These are phyloP conservation scores for Conomelus anceps DNA, from an alignment of 2,888 invertebrate species.

Conservation along the genomic window DNA sequence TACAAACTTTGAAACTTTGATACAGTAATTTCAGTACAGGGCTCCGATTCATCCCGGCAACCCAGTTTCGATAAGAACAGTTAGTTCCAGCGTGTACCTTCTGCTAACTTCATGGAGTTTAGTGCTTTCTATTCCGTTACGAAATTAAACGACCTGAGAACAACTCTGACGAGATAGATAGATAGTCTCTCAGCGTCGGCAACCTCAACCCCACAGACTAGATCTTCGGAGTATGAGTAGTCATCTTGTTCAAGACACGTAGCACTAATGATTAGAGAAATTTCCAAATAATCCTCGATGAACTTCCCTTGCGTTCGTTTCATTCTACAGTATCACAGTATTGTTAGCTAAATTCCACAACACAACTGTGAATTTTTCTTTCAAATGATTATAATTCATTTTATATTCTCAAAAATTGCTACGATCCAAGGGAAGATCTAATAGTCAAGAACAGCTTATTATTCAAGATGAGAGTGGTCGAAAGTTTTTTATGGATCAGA, in stretches of 20 bases:
- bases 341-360: too few species aligned
- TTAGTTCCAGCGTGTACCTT: background rate
- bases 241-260: background rate
- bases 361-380: too few species aligned
- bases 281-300: background rate
- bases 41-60: background rate
- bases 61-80: background rate
- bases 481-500: too few species aligned
- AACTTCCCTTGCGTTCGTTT: background rate
- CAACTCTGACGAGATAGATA: background rate
- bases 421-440: too few species aligned
- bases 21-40: background rate
- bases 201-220: background rate
- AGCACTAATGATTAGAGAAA: background rate
- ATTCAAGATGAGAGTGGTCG: too few species aligned
- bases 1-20: background rate
- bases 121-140: background rate
- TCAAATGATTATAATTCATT: too few species aligned
- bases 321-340: too few species aligned
- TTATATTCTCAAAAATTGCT: too few species aligned
- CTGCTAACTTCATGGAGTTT: background rate
- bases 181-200: background rate
- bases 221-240: background rate
- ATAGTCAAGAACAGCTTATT: too few species aligned
- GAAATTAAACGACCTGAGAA: background rate